These are phyloP conservation scores for Pygoscelis antarcticus DNA, from an alignment of 2,113 vertebrate genomes.

Conservation along the genomic window DNA sequence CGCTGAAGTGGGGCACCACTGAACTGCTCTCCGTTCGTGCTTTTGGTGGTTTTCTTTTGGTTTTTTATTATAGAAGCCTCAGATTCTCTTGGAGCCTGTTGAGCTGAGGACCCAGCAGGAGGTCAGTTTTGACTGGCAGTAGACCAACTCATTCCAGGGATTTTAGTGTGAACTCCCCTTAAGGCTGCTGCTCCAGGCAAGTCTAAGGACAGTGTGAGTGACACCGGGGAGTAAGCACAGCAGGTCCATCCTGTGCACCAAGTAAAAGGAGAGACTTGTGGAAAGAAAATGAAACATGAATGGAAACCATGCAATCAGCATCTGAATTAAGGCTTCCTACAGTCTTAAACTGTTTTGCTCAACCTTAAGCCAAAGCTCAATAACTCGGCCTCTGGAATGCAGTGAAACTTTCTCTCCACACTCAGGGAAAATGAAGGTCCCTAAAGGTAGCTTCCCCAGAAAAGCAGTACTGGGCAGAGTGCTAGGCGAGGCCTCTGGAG, in stretches of 20 bases:
- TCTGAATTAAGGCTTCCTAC: neutral
- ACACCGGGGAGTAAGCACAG: neutral
- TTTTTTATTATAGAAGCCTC: neutral
- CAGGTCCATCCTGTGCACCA: neutral
- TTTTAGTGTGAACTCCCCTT: neutral
- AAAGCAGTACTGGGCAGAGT: neutral
- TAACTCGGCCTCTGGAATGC: neutral
- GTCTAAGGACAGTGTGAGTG: neutral
- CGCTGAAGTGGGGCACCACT: neutral
- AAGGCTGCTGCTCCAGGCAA: neutral
- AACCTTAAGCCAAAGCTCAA: neutral
- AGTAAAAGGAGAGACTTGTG: neutral
- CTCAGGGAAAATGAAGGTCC: neutral
- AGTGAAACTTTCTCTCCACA: neutral
- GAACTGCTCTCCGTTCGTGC: neutral
- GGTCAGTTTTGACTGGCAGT: neutral
- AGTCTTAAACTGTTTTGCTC: neutral
- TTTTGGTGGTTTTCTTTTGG: neutral
- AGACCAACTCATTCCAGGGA: neutral
- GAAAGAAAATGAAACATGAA: neutral
- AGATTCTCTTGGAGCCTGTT: neutral
- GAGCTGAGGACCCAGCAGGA: neutral
- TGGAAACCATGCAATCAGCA: neutral
- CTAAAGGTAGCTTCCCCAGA: neutral
- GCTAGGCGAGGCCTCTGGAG: neutral